These are phyloP conservation scores for Cirrhinus mrigala DNA, from an alignment of 2,797 vertebrate species.

Conservation along the genomic window DNA sequence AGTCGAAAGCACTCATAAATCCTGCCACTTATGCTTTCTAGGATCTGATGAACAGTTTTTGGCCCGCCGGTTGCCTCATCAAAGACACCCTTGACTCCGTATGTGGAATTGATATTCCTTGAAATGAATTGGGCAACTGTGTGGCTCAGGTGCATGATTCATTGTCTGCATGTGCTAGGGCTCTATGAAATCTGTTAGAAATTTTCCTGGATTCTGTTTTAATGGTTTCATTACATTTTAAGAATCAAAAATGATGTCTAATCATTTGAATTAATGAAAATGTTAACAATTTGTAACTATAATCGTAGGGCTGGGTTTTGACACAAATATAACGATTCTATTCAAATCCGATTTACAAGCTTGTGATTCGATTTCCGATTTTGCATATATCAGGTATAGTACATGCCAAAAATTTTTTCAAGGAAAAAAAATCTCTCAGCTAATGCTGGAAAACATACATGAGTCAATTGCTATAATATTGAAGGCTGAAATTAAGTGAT, in stretches of 20 bases:
- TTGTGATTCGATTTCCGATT: too few relatives aligned
- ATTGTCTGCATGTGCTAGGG: slow-evolving; percentile 8
- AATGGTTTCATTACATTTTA: neutral
- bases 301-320: neutral
- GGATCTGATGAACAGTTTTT: slow-evolving; percentile 27
- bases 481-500: too few relatives aligned
- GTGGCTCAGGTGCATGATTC: neutral
- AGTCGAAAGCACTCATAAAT: slow-evolving; percentile 44
- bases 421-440: too few relatives aligned
- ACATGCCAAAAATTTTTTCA: too few relatives aligned
- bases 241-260: neutral
- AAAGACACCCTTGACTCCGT: slow-evolving; percentile 33
- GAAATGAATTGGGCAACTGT: slow-evolving; percentile 15
- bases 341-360: too few relatives aligned
- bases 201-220: neutral
- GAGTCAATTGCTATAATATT: too few relatives aligned
- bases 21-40: slow-evolving; percentile 17
- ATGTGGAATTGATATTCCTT: slow-evolving; percentile 36
- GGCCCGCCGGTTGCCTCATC: slow-evolving; percentile 24
- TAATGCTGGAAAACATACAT: too few relatives aligned
- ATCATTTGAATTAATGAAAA: neutral
- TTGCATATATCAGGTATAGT: too few relatives aligned
- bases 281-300: neutral
- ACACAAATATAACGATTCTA: too few relatives aligned
- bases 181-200: neutral